Conservation (phyloP, 2,797 vertebrate genomes). For the Hoplostethus atlanticus region DNA sequence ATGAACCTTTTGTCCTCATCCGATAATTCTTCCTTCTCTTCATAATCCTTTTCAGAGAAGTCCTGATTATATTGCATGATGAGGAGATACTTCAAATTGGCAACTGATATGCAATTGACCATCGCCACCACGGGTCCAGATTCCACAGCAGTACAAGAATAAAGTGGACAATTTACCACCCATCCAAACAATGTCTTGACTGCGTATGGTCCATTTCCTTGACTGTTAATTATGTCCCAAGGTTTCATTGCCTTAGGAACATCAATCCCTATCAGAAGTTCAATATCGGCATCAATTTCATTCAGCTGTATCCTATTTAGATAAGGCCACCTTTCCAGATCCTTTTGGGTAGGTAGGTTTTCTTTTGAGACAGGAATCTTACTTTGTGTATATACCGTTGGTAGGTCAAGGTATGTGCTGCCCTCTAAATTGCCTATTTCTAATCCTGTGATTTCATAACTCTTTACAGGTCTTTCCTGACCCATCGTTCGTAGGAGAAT, state of each 20-base stretch:
- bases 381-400: constrained; percentile 14
- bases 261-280: constrained; percentile 19
- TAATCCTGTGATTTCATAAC: constrained; percentile 21
- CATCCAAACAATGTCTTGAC: constrained; percentile 23
- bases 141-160: too few species aligned
- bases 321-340: constrained; percentile 21
- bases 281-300: constrained; percentile 19
- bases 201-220: constrained; percentile 26
- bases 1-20: neutral
- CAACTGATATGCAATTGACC: constrained; percentile 11
- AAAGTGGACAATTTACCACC: constrained; percentile 24
- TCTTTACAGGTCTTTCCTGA: constrained; percentile 11
- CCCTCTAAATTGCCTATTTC: constrained; percentile 20
- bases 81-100: constrained; percentile 9
- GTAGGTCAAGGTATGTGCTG: constrained; percentile 8
- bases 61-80: constrained; percentile 22
- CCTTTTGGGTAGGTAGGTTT: constrained; percentile 4
- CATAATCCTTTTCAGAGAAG: constrained; percentile 29
- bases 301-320: neutral
- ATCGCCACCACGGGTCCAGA: too few species aligned
- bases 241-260: constrained; percentile 23
- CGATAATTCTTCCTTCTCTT: constrained; percentile 26
- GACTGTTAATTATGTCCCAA: constrained; percentile 23
- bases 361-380: constrained; percentile 35
- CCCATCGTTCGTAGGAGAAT: constrained; percentile 13